Conservation (phyloP, 2,888 invertebrate species). For the Neoscelio sp. region DNA sequence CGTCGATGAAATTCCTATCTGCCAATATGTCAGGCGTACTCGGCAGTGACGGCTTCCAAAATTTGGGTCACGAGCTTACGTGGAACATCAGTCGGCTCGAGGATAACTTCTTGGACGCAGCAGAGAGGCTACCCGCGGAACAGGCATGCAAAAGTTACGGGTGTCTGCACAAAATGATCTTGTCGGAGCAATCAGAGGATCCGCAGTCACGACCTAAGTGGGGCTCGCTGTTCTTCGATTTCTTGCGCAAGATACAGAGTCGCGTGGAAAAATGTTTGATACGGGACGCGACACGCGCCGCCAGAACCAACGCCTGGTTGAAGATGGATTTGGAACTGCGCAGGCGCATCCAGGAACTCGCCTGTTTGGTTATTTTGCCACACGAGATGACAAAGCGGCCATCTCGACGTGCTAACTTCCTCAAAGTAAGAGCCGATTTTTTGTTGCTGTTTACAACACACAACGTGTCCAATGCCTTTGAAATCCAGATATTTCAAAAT, state of each 20-base stretch:
- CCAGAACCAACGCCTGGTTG: constrained; percentile 87
- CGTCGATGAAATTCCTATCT: constrained; percentile 91
- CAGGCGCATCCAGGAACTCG: constrained; percentile 87
- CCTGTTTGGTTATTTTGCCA: constrained; percentile 84
- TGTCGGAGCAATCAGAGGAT: constrained; percentile 76
- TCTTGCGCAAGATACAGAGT: constrained; percentile 87
- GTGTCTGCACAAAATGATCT: constrained; percentile 79
- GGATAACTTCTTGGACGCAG: constrained; percentile 90
- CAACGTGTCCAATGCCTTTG: too few species aligned
- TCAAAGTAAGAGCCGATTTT: constrained; percentile 77
- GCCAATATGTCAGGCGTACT: constrained; percentile 91
- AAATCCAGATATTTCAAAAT: too few species aligned
- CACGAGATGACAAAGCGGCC: constrained; percentile 81
- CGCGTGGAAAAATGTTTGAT: constrained; percentile 89
- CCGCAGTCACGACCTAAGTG: constrained; percentile 83
- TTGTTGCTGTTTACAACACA: too few species aligned
- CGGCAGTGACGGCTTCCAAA: constrained; percentile 86
- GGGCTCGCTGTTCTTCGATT: constrained; percentile 85
- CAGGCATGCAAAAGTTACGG: constrained; percentile 92
- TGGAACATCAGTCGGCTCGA: constrained; percentile 91
- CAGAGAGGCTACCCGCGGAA: constrained; percentile 91
- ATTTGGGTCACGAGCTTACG: constrained; percentile 88
- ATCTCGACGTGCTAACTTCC: constrained; percentile 79
- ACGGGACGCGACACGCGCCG: constrained; percentile 87
- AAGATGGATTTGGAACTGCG: constrained; percentile 87